Conservation (phyloP, 2,797 vertebrate species). For the Melanogrammus aeglefinus region DNA sequence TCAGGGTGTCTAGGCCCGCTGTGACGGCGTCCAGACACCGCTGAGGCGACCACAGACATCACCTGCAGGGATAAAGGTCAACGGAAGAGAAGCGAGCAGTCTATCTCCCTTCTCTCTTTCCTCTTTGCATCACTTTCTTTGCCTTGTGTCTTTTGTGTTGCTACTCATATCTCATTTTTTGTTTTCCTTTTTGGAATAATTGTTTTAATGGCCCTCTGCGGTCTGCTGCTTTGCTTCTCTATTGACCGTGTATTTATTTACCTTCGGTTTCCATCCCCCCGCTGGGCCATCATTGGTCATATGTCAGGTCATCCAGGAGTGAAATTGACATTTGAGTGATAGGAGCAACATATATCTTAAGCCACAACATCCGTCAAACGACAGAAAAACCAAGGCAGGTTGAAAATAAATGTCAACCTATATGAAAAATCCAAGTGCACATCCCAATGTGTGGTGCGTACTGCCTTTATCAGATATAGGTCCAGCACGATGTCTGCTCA, state of each 20-base stretch:
- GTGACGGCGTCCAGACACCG: background rate
- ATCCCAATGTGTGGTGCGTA: background rate
- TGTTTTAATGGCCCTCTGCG: background rate
- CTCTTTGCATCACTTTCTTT: background rate
- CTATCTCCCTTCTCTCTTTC: background rate
- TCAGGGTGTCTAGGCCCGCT: background rate
- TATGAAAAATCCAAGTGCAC: background rate
- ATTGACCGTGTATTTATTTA: background rate
- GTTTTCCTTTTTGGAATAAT: background rate
- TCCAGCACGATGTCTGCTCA: background rate
- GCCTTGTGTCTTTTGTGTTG: constrained; percentile 13
- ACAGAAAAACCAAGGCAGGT: background rate
- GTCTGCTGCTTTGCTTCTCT: background rate
- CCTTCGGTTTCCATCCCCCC: background rate
- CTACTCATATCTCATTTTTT: background rate
- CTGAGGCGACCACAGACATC: no score
- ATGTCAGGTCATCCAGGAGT: background rate
- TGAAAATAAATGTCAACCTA: background rate
- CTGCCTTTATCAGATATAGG: background rate
- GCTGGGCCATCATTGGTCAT: background rate
- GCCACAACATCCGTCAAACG: background rate
- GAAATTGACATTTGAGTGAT: background rate
- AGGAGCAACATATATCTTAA: background rate
- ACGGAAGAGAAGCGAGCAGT: background rate
- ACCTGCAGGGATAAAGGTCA: background rate